Evolutionary conservation across 2,888 invertebrate species (phyloP).

Genomic region (Pegoplata infirma): DNA sequence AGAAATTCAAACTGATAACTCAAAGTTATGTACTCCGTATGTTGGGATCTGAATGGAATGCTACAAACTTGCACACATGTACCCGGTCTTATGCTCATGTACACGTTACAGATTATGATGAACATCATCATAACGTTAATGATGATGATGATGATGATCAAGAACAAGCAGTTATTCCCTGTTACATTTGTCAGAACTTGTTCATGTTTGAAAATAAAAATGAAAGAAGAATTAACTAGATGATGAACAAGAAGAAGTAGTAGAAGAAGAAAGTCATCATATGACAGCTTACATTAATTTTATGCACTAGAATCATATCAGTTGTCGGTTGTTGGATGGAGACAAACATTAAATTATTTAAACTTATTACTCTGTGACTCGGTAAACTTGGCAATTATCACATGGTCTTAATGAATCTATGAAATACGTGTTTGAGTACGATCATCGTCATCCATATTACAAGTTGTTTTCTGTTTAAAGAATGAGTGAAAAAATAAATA

Average conservation of each 20-base stretch:
- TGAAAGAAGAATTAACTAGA: not conserved
- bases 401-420: constrained; percentile 24
- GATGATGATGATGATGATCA: not conserved
- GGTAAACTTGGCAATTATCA: constrained; percentile 28
- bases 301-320: constrained; percentile 26
- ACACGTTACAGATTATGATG: no score
- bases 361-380: not conserved
- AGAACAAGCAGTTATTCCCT: not conserved
- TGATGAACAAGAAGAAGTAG: not conserved
- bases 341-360: constrained; percentile 21
- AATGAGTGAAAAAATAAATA: not conserved
- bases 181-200: not conserved
- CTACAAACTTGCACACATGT: not conserved
- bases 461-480: not conserved
- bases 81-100: not conserved
- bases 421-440: not conserved
- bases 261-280: not conserved
- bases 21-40: no score
- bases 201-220: not conserved
- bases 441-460: not conserved
- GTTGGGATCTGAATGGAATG: no score
- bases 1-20: constrained; percentile 32
- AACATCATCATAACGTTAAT: not conserved
- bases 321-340: constrained; percentile 1
- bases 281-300: constrained; percentile 10